These are phyloP conservation scores for Discoglossus pictus DNA, from an alignment of 2,797 vertebrate genomes.

Conservation along the genomic window DNA sequence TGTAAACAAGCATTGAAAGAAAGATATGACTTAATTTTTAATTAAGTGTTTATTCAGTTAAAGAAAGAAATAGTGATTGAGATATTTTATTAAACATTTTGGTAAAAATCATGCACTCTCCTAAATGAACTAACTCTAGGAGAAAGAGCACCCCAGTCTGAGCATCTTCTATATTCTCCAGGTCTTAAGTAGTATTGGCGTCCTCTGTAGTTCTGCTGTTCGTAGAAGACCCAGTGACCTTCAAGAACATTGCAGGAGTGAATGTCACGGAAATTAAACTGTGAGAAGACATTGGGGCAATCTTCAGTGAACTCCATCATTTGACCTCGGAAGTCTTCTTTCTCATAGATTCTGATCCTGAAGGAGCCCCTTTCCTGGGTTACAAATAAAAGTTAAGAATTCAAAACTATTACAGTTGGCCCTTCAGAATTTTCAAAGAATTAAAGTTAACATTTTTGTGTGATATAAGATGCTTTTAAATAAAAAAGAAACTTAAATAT, in stretches of 20 bases:
- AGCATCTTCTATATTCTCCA: constrained; percentile 22
- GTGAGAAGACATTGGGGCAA: constrained; percentile 53
- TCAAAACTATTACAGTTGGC: no score
- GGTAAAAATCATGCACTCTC: constrained; percentile 18
- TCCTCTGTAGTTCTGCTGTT: constrained; percentile 50
- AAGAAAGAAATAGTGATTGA: no score
- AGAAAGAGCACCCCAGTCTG: neutral
- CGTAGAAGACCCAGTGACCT: constrained; percentile 52
- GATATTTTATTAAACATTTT: neutral
- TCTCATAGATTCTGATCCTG: constrained; percentile 53
- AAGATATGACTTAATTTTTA: no score
- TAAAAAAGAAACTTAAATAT: no score
- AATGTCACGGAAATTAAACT: constrained; percentile 53
- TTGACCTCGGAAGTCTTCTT: constrained; percentile 53
- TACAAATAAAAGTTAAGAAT: no score
- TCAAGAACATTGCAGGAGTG: constrained; percentile 50
- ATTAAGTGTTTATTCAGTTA: no score
- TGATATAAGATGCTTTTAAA: no score
- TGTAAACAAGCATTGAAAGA: no score
- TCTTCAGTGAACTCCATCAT: constrained; percentile 53
- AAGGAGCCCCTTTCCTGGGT: no score
- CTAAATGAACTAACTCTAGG: constrained; percentile 24
- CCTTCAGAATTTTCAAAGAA: no score
- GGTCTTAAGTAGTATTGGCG: constrained; percentile 28
- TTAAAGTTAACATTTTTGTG: no score